Evolutionary conservation across 2,113 vertebrate genomes (phyloP).

Genomic region (Colius striatus): DNA sequence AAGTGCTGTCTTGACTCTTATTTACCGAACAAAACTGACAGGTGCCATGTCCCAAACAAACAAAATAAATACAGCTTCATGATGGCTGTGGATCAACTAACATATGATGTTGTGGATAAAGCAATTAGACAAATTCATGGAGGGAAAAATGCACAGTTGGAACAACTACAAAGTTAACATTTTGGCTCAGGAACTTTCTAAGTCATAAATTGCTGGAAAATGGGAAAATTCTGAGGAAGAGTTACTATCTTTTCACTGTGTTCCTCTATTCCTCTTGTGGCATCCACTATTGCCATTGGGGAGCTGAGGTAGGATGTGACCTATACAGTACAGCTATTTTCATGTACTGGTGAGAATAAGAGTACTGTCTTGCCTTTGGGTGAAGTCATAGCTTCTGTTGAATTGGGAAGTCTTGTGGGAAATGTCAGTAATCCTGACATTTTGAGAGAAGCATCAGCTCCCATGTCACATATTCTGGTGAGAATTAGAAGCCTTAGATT

Average conservation of each 20-base stretch:
- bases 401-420: neutral
- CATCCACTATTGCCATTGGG: neutral
- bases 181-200: neutral
- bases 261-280: neutral
- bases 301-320: neutral
- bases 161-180: neutral
- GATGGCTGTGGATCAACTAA: neutral
- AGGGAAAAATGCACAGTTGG: neutral
- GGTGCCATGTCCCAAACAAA: neutral
- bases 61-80: neutral
- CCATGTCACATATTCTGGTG: neutral
- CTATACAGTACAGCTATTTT: neutral
- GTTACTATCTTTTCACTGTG: neutral
- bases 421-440: constrained; percentile 51
- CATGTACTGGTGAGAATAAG: neutral
- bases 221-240: neutral
- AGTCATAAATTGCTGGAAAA: neutral
- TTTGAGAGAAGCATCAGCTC: constrained; percentile 9
- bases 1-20: neutral
- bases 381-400: constrained; percentile 23
- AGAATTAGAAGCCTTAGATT: neutral
- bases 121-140: neutral
- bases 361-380: constrained; percentile 13
- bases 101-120: neutral
- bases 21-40: neutral